Evolutionary conservation across 2,888 invertebrate species (phyloP).

Genomic region (Drosophila suboccidentalis): DNA sequence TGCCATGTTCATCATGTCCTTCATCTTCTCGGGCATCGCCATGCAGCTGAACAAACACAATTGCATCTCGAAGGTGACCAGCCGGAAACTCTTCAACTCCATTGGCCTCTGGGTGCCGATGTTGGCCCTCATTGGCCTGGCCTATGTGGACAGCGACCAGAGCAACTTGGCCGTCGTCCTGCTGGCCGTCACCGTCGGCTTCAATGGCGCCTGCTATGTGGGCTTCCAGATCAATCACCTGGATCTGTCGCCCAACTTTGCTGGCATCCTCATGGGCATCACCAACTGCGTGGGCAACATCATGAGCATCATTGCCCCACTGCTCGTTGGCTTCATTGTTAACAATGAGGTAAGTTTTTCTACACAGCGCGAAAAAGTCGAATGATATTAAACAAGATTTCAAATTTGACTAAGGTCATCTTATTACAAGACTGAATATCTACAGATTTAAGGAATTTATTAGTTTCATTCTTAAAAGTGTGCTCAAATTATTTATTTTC

Average conservation of each 20-base stretch:
- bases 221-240: constrained; percentile 94
- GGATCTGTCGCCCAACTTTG: constrained; percentile 93
- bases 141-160: constrained; percentile 85
- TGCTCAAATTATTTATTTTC: no score
- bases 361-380: neutral
- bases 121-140: constrained; percentile 88
- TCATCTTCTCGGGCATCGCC: constrained; percentile 89
- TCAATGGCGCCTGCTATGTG: constrained; percentile 91
- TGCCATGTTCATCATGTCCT: constrained; percentile 90
- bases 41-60: constrained; percentile 85
- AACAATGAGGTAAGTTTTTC: constrained; percentile 87
- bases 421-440: no score
- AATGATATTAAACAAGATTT: neutral
- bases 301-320: constrained; percentile 92
- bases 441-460: no score
- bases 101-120: constrained; percentile 90
- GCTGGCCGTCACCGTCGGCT: constrained; percentile 90
- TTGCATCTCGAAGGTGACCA: constrained; percentile 80
- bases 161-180: constrained; percentile 88
- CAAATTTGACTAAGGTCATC: no score
- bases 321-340: constrained; percentile 90
- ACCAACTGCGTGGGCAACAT: constrained; percentile 93
- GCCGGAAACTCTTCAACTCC: constrained; percentile 87
- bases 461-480: no score
- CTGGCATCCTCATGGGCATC: constrained; percentile 93